Evolutionary conservation across 2,113 vertebrate species (phyloP), one percentile per base, ranked within the genome.

Genomic region (Lipophrys pholis): DNA sequence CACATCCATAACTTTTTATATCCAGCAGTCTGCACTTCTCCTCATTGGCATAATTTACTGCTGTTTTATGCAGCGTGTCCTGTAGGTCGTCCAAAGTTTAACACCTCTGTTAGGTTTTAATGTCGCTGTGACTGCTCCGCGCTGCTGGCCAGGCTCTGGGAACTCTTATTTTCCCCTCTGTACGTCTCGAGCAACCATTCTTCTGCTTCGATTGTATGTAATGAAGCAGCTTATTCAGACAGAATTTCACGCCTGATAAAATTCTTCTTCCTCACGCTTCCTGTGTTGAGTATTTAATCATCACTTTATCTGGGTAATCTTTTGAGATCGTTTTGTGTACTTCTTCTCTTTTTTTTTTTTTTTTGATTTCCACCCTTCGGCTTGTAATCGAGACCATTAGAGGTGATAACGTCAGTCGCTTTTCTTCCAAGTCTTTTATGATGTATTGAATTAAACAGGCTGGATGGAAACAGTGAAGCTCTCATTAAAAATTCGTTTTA

Each of bases 61-160:
- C 70, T 52, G 73, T 79, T 87, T 86, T 83, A 90, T 86, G 82
- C 79, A 62, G 77, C 60, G n/a, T 75, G 73, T 84, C 73, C 77
- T 43, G 69, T 76, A 64, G 83, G 76, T 87, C 86, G 72, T 87
- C 81, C 84, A 87, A 79, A 85, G 86, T 86, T 88, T 76, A 88
- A 88, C 82, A 80, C 78, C 82, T 81, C 82, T 61, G 70, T 81
- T 78, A 36, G 57, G 68, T 72, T 82, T 80, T 42, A 86, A 77
- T 78, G 71, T 64, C 68, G 70, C 42, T 46, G 45, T 56, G 73
- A 72, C 59, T 61, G 69, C 48, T 40, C 43, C 21, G 3, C 41
- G 8, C 43, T 50, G 38, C 55, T 48, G 54, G 70, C 53, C 39
- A 5, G 16, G 21, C 57, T 55, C 55, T 2, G 11, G 3, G 15